Conservation (phyloP, 2,888 invertebrate genomes). For the Linnaemya tessellans region DNA sequence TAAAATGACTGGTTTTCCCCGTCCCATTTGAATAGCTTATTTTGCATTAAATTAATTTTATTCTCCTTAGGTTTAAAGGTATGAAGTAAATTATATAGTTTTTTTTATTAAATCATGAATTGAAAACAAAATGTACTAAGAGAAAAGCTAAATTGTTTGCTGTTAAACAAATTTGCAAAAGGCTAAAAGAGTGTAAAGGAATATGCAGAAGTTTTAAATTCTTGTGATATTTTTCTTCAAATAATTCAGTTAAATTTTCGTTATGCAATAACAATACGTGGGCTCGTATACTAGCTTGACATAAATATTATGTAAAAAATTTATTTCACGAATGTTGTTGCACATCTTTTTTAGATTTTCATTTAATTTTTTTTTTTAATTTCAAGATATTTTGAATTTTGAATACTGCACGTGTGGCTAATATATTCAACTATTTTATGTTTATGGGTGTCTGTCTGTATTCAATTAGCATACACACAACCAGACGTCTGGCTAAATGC, state of each 20-base stretch:
- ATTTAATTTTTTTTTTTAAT: background rate
- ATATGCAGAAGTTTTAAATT: no score
- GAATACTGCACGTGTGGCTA: no score
- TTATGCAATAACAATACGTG: no score
- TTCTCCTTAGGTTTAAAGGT: background rate
- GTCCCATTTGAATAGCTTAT: background rate
- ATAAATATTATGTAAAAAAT: no score
- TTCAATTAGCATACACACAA: constrained; percentile 8
- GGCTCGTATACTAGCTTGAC: no score
- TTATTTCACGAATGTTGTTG: no score
- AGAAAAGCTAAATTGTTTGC: background rate
- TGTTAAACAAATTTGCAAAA: no score
- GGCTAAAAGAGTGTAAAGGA: no score
- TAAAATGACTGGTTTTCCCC: background rate
- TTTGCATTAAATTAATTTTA: background rate
- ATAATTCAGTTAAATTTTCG: no score
- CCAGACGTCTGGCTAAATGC: background rate
- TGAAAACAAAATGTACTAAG: background rate
- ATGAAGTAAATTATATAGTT: background rate
- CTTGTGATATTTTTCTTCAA: no score
- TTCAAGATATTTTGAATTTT: background rate
- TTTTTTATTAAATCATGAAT: background rate
- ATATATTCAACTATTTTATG: constrained; percentile 1
- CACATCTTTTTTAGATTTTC: no score
- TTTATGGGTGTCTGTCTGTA: constrained; percentile 31